A percentile compares a stretch with the other conserved stretches of the same genome.
These are phyloP conservation scores for Antheraea pernyi DNA, from an alignment of 1,140 invertebrate genomes.

Conservation along the genomic window DNA sequence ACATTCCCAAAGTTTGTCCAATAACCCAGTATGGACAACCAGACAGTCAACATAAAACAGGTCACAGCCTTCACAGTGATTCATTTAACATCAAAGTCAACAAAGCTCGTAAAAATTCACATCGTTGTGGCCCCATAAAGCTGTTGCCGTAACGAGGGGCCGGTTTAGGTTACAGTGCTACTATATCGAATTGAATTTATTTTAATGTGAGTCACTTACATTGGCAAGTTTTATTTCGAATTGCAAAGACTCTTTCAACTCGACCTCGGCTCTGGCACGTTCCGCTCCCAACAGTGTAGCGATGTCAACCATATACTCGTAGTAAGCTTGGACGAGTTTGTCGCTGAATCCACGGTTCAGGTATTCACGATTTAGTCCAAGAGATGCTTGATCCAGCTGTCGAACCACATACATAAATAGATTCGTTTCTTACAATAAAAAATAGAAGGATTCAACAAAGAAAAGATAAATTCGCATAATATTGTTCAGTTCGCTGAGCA, in stretches of 20 bases:
- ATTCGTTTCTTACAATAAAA: neutral
- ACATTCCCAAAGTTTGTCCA: conserved; percentile 25
- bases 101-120: conserved; percentile 31
- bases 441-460: neutral
- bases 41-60: conserved; percentile 17
- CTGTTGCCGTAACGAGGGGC: conserved; percentile 26
- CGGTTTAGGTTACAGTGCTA: conserved; percentile 11
- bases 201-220: conserved; percentile 80
- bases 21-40: conserved; percentile 17
- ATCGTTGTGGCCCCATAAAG: conserved; percentile 35
- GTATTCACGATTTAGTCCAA: conserved; percentile 94
- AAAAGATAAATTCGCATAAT: conserved; percentile 11
- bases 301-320: conserved; percentile 92
- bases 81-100: conserved; percentile 39
- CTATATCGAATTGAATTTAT: conserved; percentile 10
- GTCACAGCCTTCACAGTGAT: conserved; percentile 23
- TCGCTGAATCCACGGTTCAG: conserved; percentile 90
- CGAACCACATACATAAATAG: conserved; percentile 19
- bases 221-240: conserved; percentile 97
- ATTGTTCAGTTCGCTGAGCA: conserved; percentile 24
- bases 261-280: conserved; percentile 82
- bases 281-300: conserved; percentile 93
- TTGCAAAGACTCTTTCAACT: conserved; percentile 90
- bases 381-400: conserved; percentile 94
- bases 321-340: conserved; percentile 89